Conservation (phyloP, 2,888 invertebrate genomes). For the Eupithecia centaureata region DNA sequence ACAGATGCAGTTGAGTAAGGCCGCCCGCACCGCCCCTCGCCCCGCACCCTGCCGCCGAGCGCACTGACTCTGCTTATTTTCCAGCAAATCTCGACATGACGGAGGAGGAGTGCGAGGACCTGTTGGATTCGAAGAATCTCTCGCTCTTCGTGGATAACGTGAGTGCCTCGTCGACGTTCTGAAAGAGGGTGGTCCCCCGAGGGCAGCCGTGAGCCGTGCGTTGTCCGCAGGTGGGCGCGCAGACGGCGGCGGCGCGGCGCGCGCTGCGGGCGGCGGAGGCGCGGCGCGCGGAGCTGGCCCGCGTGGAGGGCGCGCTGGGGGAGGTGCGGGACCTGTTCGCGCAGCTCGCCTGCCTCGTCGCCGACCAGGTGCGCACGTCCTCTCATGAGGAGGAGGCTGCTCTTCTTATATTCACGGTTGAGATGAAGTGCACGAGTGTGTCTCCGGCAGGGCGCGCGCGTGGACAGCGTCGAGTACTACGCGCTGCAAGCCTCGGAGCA, state of each 20-base stretch:
- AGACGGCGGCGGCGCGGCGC: slow-evolving; percentile 89
- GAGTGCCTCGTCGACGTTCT: slow-evolving; percentile 42
- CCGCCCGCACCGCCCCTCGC: not conserved
- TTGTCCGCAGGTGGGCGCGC: slow-evolving; percentile 87
- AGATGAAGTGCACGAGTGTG: not conserved
- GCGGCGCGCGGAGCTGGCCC: slow-evolving; percentile 91
- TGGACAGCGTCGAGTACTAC: slow-evolving; percentile 87
- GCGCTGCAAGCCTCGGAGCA: slow-evolving; percentile 85
- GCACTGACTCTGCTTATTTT: slow-evolving; percentile 28
- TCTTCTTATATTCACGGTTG: too few relatives aligned
- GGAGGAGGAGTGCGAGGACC: slow-evolving; percentile 76
- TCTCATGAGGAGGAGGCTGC: too few relatives aligned
- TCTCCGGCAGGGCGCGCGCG: slow-evolving; percentile 84
- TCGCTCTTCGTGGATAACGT: slow-evolving; percentile 79
- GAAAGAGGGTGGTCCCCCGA: not conserved
- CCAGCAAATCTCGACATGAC: slow-evolving; percentile 74
- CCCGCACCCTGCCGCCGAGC: not conserved
- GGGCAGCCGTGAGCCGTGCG: not conserved
- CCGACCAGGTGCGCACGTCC: slow-evolving; percentile 83
- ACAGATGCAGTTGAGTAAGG: slow-evolving; percentile 83
- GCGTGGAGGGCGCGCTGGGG: slow-evolving; percentile 90
- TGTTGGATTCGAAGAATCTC: slow-evolving; percentile 73
- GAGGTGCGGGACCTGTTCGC: slow-evolving; percentile 93
- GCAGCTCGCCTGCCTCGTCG: slow-evolving; percentile 92
- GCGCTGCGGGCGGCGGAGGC: slow-evolving; percentile 92